Base-by-base conservation (phyloP, 2,888 invertebrate species). In the Crossocerus cetratus region DNA sequence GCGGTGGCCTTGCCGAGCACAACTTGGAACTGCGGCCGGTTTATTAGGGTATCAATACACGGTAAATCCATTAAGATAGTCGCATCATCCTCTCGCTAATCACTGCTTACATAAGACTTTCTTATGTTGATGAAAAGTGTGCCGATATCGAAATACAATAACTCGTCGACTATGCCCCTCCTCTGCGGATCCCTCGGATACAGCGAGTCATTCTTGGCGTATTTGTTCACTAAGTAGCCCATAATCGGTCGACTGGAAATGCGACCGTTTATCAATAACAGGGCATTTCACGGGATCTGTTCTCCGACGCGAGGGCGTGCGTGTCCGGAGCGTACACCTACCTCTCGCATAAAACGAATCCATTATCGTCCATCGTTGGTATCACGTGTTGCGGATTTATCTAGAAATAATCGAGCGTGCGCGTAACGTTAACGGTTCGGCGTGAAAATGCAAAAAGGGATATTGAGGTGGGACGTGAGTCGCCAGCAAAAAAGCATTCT, bases 301-400 rank as follows among this genome's bases (percentile, higher is more conserved):
- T 44, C 43, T 53, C 13, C 2, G 44, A 14, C 0, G 43, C 1
- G 14, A 43, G 4, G n/a, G 4, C 8, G 21, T 44, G n/a, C 16
- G 18, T 16, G 59, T 43, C 16, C 16, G 16, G 14, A 57, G n/a
- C n/a, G 2, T 1, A 45, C 0, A 55, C 23, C 14, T 83, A 91
- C 91, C 91, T 97, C 91, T 98, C 97, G 93, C 95, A 95, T 72
- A 98, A 90, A 8, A 93, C 90, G 86, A 96, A 94, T 0, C 96
- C 97, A 84, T 95, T 94, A 91, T 97, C 97, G 75, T 95, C 94
- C 67, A 97, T 90, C 0, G 96, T 96, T 8, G 97, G 97, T 73
- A 97, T 93, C 45, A 94, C 94, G 89, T 97, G 97, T 90, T 96
- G 96, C 0, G 96, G 96, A 89, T 96, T 96, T 55, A 96, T 90